phyloP scores from a whole-genome alignment of 2,888 invertebrate genomes.

The Epinotia brunnichana region DNA sequence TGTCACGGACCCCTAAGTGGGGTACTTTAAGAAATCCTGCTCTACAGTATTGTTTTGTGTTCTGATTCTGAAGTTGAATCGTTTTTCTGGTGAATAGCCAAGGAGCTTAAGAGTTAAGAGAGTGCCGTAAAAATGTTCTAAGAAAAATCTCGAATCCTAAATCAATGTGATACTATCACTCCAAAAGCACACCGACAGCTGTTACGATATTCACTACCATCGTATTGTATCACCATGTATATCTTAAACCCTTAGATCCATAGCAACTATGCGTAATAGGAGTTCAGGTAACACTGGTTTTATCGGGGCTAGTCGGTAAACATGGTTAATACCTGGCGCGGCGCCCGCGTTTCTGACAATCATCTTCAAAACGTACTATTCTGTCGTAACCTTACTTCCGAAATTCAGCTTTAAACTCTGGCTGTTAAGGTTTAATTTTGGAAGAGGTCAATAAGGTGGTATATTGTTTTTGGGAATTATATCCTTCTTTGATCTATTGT shows the following conservation, averaged over 20 bases:
- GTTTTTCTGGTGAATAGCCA: no score
- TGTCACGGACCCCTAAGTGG: no score
- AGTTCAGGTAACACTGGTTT: background rate
- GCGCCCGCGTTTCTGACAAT: background rate
- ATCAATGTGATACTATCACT: constrained; percentile 20
- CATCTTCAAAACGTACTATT: background rate
- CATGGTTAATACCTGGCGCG: background rate
- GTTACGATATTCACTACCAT: background rate
- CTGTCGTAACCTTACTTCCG: background rate
- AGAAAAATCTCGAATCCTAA: constrained; percentile 11
- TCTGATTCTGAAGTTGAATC: no score
- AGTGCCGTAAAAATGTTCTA: background rate
- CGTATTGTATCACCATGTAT: background rate
- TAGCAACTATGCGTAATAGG: background rate
- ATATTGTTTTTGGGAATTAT: background rate
- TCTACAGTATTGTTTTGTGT: no score
- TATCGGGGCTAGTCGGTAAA: background rate
- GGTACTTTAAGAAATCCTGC: no score
- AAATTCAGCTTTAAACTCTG: background rate
- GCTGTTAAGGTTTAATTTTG: background rate
- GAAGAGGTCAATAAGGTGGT: no score
- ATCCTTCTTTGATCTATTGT: constrained; percentile 18
- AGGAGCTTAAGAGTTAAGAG: background rate
- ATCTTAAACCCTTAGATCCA: background rate
- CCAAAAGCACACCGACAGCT: constrained; percentile 7